Evolutionary conservation across 2,797 vertebrate genomes (phyloP).

Genomic region (Pelochelys cantorii): DNA sequence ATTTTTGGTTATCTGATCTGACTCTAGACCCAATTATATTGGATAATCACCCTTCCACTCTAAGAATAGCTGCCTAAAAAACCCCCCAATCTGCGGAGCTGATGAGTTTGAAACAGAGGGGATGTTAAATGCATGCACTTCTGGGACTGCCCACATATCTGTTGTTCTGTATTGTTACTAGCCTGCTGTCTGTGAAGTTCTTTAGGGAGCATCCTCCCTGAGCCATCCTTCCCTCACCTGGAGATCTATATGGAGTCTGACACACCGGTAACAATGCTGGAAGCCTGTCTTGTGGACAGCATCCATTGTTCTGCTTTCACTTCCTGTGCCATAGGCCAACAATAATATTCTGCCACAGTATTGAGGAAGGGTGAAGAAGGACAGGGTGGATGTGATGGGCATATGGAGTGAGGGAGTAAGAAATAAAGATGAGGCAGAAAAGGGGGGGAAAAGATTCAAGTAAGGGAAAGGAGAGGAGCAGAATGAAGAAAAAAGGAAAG

Average conservation of each 20-base stretch:
- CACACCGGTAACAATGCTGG: constrained; percentile 39
- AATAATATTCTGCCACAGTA: neutral
- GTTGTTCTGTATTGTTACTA: constrained; percentile 56
- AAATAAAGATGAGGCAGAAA: neutral
- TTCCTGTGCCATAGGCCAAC: neutral
- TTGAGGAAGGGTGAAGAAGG: neutral
- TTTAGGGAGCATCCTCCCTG: neutral
- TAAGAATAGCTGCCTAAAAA: constrained; percentile 17
- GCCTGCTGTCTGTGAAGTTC: constrained; percentile 66
- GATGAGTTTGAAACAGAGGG: constrained; percentile 37
- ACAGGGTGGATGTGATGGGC: neutral
- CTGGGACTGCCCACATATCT: constrained; percentile 43
- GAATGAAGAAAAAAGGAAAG: neutral
- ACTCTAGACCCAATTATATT: neutral
- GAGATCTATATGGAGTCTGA: constrained; percentile 60
- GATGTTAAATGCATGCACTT: constrained; percentile 14
- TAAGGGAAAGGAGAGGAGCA: neutral
- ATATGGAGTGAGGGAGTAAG: neutral
- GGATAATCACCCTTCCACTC: neutral
- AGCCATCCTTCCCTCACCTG: constrained; percentile 50
- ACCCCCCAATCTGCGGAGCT: constrained; percentile 27
- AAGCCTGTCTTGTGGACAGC: neutral
- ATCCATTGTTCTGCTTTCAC: neutral
- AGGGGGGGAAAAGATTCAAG: neutral
- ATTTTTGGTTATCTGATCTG: neutral